Evolutionary conservation across 53 echinoderm and acorn worm species (phyloP).

Genomic region (Temnopleurus reevesii): DNA sequence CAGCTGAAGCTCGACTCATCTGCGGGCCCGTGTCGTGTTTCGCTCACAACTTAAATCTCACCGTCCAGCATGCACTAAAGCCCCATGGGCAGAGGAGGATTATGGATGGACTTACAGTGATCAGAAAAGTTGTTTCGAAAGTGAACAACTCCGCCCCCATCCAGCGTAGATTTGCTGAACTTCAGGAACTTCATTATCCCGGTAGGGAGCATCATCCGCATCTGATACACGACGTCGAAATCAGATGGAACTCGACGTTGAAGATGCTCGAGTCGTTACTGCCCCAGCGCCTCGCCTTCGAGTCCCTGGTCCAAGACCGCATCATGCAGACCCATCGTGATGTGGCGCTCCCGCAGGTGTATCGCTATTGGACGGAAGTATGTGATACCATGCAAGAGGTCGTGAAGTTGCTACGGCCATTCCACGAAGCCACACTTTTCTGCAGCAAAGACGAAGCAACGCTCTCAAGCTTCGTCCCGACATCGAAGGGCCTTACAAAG

Average conservation of each 20-base stretch:
- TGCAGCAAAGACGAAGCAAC: neutral
- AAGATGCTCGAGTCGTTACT: neutral
- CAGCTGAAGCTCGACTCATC: neutral
- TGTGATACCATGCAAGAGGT: conserved; percentile 22
- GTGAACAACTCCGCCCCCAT: neutral
- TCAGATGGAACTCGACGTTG: neutral
- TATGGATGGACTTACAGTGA: neutral
- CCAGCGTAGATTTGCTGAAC: neutral
- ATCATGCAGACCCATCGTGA: neutral
- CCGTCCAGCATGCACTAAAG: neutral
- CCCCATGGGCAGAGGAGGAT: neutral
- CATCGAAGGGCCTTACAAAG: neutral
- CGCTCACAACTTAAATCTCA: neutral
- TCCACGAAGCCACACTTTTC: neutral
- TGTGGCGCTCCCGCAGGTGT: neutral
- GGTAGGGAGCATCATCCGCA: neutral
- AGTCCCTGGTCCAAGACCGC: neutral
- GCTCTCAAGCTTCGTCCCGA: neutral
- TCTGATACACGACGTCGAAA: neutral
- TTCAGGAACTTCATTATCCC: neutral
- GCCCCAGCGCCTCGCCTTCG: neutral
- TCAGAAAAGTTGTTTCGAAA: neutral
- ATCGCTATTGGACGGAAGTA: neutral
- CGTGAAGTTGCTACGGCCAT: neutral
- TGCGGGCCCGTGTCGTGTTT: neutral